Percentiles rank a stretch among this genome's conserved stretches.
Evolutionary conservation across 2,888 invertebrate species (phyloP).

Genomic region (Lathronympha strigana): DNA sequence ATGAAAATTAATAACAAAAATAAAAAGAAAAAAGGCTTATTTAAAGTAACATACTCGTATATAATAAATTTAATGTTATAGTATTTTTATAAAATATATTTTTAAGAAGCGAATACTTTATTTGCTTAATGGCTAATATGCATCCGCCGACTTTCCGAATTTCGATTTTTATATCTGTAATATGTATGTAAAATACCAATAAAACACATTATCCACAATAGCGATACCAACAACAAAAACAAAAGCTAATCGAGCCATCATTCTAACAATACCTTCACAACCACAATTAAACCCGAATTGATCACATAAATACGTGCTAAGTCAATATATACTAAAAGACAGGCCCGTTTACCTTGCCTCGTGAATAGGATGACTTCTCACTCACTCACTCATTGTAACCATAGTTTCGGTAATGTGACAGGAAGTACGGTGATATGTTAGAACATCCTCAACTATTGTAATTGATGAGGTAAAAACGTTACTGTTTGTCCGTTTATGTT

Average conservation of each 20-base stretch:
- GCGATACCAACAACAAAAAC: slow-evolving; percentile 32
- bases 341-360: slow-evolving; percentile 34
- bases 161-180: too few species aligned
- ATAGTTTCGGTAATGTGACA: slow-evolving; percentile 28
- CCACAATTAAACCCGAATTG: slow-evolving; percentile 22
- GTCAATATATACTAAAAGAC: slow-evolving; percentile 34
- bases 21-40: too few species aligned
- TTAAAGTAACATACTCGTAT: too few species aligned
- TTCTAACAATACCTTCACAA: slow-evolving; percentile 8
- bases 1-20: too few species aligned
- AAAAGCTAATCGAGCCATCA: slow-evolving; percentile 32
- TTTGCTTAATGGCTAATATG: too few species aligned
- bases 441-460: slow-evolving; percentile 29
- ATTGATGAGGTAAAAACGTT: neutral
- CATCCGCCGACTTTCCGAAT: too few species aligned
- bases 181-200: too few species aligned
- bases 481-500: slow-evolving; percentile 17
- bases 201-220: slow-evolving; percentile 32
- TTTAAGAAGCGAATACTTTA: too few species aligned
- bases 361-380: slow-evolving; percentile 39
- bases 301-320: slow-evolving; percentile 21
- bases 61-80: too few species aligned
- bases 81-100: too few species aligned
- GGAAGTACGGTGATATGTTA: slow-evolving; percentile 33
- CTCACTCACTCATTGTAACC: too few species aligned